Conservation (phyloP, 2,113 vertebrate species). For the Limanda limanda region DNA sequence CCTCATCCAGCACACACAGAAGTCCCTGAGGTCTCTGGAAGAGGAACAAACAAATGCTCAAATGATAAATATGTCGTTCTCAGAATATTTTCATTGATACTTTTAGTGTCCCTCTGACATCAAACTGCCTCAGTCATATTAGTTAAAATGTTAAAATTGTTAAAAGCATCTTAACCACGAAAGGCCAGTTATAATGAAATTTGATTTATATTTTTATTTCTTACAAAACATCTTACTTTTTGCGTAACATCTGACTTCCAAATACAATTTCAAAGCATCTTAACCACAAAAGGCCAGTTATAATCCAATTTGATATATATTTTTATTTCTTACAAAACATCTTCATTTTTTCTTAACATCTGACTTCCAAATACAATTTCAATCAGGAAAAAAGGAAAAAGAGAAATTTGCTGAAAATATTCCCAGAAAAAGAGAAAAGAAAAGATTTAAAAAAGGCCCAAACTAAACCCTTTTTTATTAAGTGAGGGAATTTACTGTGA, state of each 20-base stretch:
- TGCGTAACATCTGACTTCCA: neutral
- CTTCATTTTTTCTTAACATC: neutral
- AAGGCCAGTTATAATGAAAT: neutral
- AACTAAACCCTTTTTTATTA: neutral
- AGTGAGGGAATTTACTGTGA: neutral
- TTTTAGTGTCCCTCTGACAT: too few relatives aligned
- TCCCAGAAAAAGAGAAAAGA: neutral
- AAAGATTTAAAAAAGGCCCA: neutral
- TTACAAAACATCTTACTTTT: neutral
- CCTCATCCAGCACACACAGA: constrained; percentile 91
- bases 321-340: neutral
- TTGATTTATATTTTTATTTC: neutral
- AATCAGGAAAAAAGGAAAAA: neutral
- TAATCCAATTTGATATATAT: neutral
- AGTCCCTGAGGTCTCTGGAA: constrained; percentile 91
- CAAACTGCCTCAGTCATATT: neutral
- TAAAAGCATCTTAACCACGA: neutral
- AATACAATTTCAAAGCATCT: neutral
- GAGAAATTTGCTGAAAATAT: neutral
- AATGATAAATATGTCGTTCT: constrained; percentile 42
- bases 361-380: neutral
- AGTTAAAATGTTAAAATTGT: neutral
- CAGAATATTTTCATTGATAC: constrained; percentile 31
- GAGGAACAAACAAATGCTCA: constrained; percentile 35
- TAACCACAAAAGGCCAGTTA: neutral